phyloP scores from a whole-genome alignment of 30 jellyfish, hydroid and myxozoan species.

The Sanderia malayensis region DNA sequence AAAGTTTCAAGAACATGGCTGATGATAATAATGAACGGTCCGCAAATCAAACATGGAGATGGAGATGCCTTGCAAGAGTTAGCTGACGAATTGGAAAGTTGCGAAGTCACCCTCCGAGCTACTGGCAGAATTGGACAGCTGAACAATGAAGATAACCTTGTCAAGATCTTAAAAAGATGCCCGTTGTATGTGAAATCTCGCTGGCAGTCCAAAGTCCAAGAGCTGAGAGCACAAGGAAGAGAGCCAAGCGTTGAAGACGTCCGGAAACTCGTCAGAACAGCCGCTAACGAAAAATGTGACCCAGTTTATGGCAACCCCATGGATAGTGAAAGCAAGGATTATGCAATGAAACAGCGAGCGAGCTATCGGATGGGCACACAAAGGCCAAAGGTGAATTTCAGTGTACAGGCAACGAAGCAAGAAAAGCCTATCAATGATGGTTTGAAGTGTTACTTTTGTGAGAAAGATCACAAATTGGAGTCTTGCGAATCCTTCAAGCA shows the following conservation, averaged over 20 bases:
- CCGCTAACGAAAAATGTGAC: constrained; percentile 8
- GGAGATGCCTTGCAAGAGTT: constrained; percentile 15
- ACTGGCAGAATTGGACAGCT: constrained; percentile 34
- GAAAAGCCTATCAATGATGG: background rate
- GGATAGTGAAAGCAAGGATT: constrained; percentile 12
- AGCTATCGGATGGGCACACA: background rate
- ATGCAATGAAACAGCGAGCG: background rate
- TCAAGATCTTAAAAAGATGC: constrained; percentile 37
- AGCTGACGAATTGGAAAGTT: constrained; percentile 36
- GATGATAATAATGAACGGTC: constrained; percentile 9
- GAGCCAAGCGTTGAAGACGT: constrained; percentile 36
- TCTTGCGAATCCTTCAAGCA: constrained; percentile 16
- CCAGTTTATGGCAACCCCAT: constrained; percentile 40
- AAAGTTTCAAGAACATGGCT: constrained; percentile 19
- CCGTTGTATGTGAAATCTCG: constrained; percentile 35
- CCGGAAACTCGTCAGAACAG: background rate
- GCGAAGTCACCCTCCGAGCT: constrained; percentile 29
- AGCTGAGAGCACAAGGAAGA: constrained; percentile 17
- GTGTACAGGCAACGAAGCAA: background rate
- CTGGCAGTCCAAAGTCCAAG: constrained; percentile 34
- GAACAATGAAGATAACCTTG: constrained; percentile 36
- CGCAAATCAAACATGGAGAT: constrained; percentile 16
- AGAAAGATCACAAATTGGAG: constrained; percentile 37
- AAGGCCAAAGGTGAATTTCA: background rate
- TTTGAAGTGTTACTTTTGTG: constrained; percentile 35